Base-by-base conservation (phyloP, 1,140 invertebrate genomes). In the Dryas iulia region DNA sequence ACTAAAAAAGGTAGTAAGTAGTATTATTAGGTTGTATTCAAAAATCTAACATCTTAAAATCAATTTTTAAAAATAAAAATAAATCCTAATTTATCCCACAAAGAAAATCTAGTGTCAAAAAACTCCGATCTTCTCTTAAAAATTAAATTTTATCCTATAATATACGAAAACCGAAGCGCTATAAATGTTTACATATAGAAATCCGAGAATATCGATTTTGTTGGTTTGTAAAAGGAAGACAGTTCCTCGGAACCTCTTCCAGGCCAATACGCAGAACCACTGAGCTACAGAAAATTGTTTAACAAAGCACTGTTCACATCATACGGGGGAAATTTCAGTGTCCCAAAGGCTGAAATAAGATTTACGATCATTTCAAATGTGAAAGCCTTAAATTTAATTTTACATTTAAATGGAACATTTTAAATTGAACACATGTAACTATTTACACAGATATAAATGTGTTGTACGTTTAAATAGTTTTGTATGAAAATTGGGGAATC, bases 231-330 rank as follows among this genome's bases (percentile, higher is more conserved):
- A 57, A 58, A 61, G 30, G 30, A 69, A 62, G 33, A 69, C 66
- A 58, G 12, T 35, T 62, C 25, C 59, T 61, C 52, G 30, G 62
- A 59, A 57, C 57, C 25, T 61, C 66, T 69, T 69, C 66, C 59
- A 63, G 53, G 53, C 54, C 52, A 69, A 30, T 58, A 35, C 30
- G 24, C 59, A 23, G 26, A 61, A 6, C 33, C 66, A 69, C 23
- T 59, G 59, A 62, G 23, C 59, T 39, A 56, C 33, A 59, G 47
- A 54, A 35, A 63, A 69, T 69, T 60, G 60, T 31, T 62, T 35
- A 56, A 69, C 66, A 47, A 57, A 35, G 25, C 59, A 33, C 14
- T 26, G 30, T 21, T 47, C 39, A 47, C 39, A 47, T 47, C 14
- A 47, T 47, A 47, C 14, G 39, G 39, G 0, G 39, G 7, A 47